Base-by-base conservation (phyloP, 2,888 invertebrate species). In the Melipona bicolor region DNA sequence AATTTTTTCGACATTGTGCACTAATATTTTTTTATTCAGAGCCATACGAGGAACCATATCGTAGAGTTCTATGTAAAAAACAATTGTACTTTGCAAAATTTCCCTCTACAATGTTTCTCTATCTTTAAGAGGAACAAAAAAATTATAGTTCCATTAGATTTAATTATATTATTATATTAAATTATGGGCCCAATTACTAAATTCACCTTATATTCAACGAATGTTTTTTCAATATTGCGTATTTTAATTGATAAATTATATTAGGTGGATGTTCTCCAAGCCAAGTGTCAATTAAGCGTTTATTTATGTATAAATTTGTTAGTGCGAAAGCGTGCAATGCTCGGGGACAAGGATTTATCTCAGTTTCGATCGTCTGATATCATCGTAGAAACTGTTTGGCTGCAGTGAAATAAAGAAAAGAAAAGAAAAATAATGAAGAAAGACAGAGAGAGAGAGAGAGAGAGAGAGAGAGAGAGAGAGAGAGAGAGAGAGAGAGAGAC, bases 201-300 rank as follows among this genome's bases (percentile, higher is more conserved):
- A 43, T 43, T 11, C 43, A 43, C 9, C 9, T 43, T 43, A 43
- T 43, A 43, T 9, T 56, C 2, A 15, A n/a, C n/a, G 13, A 5
- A 15, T 15, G 2, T n/a, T 15, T n/a, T 13, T 15, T 2, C 56
- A n/a, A 56, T n/a, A 56, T 50, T 1, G 59, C 56, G 61, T 11
- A 43, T 43, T 43, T 11, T 43, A 43, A 9, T 43, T 43, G 11
- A 43, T 9, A 43, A 43, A 43, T 43, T 43, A 43, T 43, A 43
- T 43, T 43, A 11, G 24, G 6, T 5, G 54, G 9, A 27, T 32
- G 3, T 72, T 24, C 43, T n/a, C 21, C 27, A 49, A 52, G 24
- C 59, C 27, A 2, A 17, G 50, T 49, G 81, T 69, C 81, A 21
- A 70, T 81, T 78, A 73, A 64, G 15, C 50, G 50, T 43, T 11